Evolutionary conservation across 2,113 vertebrate species (phyloP).

Genomic region (Galemys pyrenaicus): DNA sequence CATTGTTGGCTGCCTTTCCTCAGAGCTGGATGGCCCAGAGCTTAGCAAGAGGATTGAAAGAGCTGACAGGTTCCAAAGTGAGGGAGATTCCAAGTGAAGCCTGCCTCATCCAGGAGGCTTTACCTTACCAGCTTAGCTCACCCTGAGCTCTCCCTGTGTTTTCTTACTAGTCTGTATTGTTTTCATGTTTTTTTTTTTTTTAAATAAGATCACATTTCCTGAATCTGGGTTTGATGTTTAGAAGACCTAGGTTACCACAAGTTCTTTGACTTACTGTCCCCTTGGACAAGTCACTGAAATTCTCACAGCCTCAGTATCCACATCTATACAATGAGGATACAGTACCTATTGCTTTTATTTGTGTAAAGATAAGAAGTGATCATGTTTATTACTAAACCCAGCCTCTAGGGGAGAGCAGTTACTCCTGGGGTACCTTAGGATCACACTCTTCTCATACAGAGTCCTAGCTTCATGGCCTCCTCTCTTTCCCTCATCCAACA

Average conservation of each 20-base stretch:
- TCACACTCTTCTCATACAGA: background rate
- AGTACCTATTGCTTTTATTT: background rate
- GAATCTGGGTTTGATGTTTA: background rate
- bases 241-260: background rate
- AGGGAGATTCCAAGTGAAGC: background rate
- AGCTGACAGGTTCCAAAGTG: fast-evolving
- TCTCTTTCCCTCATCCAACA: fast-evolving
- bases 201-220: background rate
- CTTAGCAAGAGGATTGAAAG: background rate
- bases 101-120: background rate
- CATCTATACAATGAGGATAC: background rate
- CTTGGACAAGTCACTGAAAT: background rate
- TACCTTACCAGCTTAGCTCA: background rate
- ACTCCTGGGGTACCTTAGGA: background rate
- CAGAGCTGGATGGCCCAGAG: background rate
- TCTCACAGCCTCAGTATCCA: background rate
- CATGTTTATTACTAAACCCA: background rate
- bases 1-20: background rate
- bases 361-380: background rate
- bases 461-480: no score
- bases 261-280: background rate
- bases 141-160: background rate
- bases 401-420: fast-evolving
- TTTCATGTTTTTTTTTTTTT: background rate
- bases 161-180: background rate